These are phyloP conservation scores for Idris sp. DNA, from an alignment of 1,140 invertebrate genomes.

Conservation along the genomic window DNA sequence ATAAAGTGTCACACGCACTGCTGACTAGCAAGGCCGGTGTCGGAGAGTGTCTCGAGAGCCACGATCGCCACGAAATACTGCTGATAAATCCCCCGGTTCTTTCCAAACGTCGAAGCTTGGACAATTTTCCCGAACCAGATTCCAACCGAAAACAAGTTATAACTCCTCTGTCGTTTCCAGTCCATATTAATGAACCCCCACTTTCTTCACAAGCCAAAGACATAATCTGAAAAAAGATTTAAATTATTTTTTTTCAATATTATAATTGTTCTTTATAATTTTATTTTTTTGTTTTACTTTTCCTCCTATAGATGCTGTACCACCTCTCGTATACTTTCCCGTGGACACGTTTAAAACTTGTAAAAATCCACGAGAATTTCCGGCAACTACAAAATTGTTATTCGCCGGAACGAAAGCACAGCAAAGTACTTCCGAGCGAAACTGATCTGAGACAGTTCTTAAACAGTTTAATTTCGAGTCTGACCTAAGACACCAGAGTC, in stretches of 20 bases:
- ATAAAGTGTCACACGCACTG: slow-evolving; percentile 86
- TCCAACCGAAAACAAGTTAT: slow-evolving; percentile 78
- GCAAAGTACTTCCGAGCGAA: slow-evolving; percentile 82
- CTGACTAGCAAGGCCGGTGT: slow-evolving; percentile 89
- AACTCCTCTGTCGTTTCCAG: slow-evolving; percentile 88
- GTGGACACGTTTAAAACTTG: slow-evolving; percentile 92
- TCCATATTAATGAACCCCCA: slow-evolving; percentile 85
- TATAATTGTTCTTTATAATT: too few relatives aligned
- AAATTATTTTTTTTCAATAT: too few relatives aligned
- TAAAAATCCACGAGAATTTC: slow-evolving; percentile 87
- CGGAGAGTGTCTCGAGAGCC: slow-evolving; percentile 87
- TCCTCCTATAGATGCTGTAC: slow-evolving; percentile 86
- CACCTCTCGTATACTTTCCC: slow-evolving; percentile 87
- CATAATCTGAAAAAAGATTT: slow-evolving; percentile 73
- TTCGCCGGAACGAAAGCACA: slow-evolving; percentile 91
- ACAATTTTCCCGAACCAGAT: slow-evolving; percentile 84
- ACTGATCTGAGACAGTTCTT: slow-evolving; percentile 82
- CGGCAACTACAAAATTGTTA: slow-evolving; percentile 92
- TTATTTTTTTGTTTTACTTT: too few relatives aligned
- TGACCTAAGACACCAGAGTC: slow-evolving; percentile 84
- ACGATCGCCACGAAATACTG: slow-evolving; percentile 88
- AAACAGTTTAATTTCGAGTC: slow-evolving; percentile 79
- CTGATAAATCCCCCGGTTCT: slow-evolving; percentile 83
- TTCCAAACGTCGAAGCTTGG: slow-evolving; percentile 83
- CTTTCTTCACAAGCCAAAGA: slow-evolving; percentile 88